phyloP scores from a whole-genome alignment of 1,140 invertebrate genomes.

The Drosophila arizonae region DNA sequence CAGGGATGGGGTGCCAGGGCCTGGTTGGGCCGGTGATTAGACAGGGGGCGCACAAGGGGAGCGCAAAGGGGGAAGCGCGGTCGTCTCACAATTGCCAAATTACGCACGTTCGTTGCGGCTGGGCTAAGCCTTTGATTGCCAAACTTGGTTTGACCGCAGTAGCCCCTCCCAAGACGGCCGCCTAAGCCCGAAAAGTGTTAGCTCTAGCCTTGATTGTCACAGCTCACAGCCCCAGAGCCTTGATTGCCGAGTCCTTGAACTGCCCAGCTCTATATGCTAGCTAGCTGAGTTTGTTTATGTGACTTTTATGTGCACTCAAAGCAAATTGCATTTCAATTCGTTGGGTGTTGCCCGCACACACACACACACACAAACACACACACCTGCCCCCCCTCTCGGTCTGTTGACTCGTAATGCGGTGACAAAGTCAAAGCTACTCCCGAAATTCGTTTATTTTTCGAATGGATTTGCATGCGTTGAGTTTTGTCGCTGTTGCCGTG shows the following conservation, averaged over 20 bases:
- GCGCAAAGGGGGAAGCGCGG: constrained; percentile 8
- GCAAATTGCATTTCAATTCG: constrained; percentile 70
- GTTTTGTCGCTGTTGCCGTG: constrained; percentile 61
- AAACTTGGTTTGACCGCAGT: constrained; percentile 20
- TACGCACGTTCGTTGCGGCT: constrained; percentile 63
- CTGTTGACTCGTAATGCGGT: constrained; percentile 5
- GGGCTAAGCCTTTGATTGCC: constrained; percentile 75
- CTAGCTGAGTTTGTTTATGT: constrained; percentile 42
- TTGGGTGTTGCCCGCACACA: constrained; percentile 22
- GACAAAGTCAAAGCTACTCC: constrained; percentile 46
- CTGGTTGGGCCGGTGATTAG: background rate
- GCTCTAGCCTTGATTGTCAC: background rate
- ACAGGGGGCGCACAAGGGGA: background rate
- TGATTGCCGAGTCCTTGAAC: background rate
- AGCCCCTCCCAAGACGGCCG: background rate
- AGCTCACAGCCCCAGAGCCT: background rate
- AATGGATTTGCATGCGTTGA: constrained; percentile 60
- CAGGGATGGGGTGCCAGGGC: background rate
- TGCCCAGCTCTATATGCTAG: background rate
- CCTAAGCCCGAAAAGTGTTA: background rate
- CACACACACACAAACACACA: background rate
- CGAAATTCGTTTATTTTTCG: constrained; percentile 37
- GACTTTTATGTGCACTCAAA: constrained; percentile 62
- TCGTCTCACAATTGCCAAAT: constrained; percentile 61
- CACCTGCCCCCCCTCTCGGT: background rate